Conservation (phyloP, 2,113 vertebrate species). For the Corythoichthys intestinalis region DNA sequence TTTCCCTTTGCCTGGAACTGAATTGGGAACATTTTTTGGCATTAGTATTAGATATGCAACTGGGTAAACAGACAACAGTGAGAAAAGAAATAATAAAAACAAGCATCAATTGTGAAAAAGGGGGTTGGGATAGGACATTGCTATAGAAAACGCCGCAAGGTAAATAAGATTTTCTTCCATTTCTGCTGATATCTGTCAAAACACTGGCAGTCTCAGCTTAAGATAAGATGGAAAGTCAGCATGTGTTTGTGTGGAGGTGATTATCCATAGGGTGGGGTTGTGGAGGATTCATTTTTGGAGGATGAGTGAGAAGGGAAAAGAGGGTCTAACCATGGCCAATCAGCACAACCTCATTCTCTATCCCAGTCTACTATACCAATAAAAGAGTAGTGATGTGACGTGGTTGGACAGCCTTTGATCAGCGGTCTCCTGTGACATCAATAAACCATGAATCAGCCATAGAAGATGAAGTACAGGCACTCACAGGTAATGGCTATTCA, state of each 20-base stretch:
- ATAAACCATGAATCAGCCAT: constrained; percentile 62
- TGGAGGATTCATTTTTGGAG: constrained; percentile 28
- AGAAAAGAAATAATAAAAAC: constrained; percentile 37
- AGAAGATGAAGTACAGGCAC: constrained; percentile 40
- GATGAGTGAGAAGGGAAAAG: constrained; percentile 34
- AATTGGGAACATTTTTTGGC: constrained; percentile 17
- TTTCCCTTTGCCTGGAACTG: constrained; percentile 12
- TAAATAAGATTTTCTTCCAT: constrained; percentile 68
- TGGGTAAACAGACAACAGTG: constrained; percentile 20
- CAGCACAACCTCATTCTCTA: background rate
- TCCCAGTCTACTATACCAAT: constrained; percentile 39
- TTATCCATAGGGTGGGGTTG: constrained; percentile 5
- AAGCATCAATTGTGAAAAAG: constrained; percentile 25
- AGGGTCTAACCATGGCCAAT: constrained; percentile 13
- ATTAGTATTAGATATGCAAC: constrained; percentile 22
- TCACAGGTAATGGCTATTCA: constrained; percentile 43
- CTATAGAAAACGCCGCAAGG: constrained; percentile 40
- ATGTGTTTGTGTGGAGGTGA: constrained; percentile 20
- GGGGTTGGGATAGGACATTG: background rate
- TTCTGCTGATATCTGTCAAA: constrained; percentile 70
- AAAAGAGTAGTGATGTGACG: constrained; percentile 52
- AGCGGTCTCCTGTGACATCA: constrained; percentile 66
- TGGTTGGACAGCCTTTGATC: constrained; percentile 62
- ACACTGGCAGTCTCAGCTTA: constrained; percentile 46
- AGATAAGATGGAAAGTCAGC: constrained; percentile 48